These are phyloP conservation scores for Atherix ibis DNA, from an alignment of 2,888 invertebrate species.

Conservation along the genomic window DNA sequence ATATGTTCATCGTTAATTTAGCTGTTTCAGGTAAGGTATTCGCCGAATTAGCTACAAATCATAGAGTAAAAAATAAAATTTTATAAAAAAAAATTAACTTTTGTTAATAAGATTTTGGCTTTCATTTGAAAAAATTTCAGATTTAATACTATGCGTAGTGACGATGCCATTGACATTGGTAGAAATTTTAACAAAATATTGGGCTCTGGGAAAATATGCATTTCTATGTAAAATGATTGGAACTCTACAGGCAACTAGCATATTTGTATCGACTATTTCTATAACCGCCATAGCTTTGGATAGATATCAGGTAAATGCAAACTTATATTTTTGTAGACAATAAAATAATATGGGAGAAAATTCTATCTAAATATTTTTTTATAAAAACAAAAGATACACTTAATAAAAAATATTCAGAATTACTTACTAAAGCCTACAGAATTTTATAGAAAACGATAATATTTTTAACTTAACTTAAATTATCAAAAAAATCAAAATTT, in stretches of 20 bases:
- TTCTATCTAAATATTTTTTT: too few species aligned
- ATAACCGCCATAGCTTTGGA: constrained; percentile 84
- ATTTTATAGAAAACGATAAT: too few species aligned
- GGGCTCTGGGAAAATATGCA: constrained; percentile 62
- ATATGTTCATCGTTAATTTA: constrained; percentile 83
- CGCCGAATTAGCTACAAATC: not conserved
- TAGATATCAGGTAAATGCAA: constrained; percentile 49
- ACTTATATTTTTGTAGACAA: not conserved
- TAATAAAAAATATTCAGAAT: too few species aligned
- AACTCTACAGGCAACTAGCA: constrained; percentile 74
- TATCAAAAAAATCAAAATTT: too few species aligned
- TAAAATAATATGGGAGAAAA: too few species aligned
- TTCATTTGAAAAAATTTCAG: constrained; percentile 22
- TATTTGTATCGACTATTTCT: constrained; percentile 85
- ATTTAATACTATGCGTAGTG: constrained; percentile 71
- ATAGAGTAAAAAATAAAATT: too few species aligned
- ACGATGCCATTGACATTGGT: constrained; percentile 82
- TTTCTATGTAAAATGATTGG: constrained; percentile 73
- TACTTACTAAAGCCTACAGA: too few species aligned
- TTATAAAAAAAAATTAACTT: constrained; percentile 1
- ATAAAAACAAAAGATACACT: too few species aligned
- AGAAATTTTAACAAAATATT: constrained; percentile 70
- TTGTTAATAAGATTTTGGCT: not conserved
- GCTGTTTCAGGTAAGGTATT: constrained; percentile 46
- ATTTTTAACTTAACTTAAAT: too few species aligned